Evolutionary conservation across 2,888 invertebrate species (phyloP), one percentile per base, ranked within the genome.

Genomic region (Actias luna): DNA sequence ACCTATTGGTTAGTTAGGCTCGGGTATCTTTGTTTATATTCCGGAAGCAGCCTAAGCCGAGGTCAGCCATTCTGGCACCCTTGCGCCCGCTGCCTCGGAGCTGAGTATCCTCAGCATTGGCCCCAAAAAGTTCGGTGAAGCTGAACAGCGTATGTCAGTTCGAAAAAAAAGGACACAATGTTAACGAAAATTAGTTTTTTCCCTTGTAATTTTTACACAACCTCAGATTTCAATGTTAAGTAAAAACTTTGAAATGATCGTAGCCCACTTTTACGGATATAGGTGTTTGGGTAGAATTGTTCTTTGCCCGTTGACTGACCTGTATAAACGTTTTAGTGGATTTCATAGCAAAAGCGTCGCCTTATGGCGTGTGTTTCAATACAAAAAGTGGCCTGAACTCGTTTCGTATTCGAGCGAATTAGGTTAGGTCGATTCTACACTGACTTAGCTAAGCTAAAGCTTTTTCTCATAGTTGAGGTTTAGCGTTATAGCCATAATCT

Each of bases 371-470:
- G 61, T 63, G 63, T 65, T 62, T 62, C 64, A 62, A 64, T 65
- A 64, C 60, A 64, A 64, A 62, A 64, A 67, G 65, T 65, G 64
- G 66, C 64, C 57, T 33, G 57, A 29, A 62, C 62, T 57, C 65
- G 35, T 60, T 46, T 61, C 29, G 58, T 50, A 29, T 60, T 36
- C 58, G 55, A 61, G 12, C 55, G 36, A 55, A 61, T 55, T 14
- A 14, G 25, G 27, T 36, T 52, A 25, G 18, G 36, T 14, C n/a
- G 16, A 14, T 35, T n/a, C 8, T 55, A 18, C 8, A 46, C 2
- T 18, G 0, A 33, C 33, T 7, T 33, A 33, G 33, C 33, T 33
- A 46, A 46, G 12, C 22, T 46, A 46, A 46, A 46, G 46, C 46
- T 46, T 10, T 46, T n/a, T n/a, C n/a, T n/a, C n/a, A n/a, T n/a